phyloP scores from a whole-genome alignment of 2,797 vertebrate species.

The Pteronotus mesoamericanus region DNA sequence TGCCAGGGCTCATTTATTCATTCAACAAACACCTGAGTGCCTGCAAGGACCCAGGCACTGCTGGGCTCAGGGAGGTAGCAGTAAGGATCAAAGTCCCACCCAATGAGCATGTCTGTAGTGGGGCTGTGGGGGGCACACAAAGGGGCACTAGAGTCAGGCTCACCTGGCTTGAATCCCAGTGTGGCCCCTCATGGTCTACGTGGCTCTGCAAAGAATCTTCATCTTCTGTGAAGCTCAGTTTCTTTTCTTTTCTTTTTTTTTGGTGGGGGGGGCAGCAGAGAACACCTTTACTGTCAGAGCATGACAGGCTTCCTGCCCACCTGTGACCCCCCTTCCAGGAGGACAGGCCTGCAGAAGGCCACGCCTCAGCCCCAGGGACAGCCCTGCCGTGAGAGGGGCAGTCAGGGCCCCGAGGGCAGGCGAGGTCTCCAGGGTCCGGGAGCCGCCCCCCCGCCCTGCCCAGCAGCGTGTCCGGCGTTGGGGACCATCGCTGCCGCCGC shows the following conservation, averaged over 20 bases:
- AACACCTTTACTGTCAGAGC: conserved; percentile 69
- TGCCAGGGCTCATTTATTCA: background rate
- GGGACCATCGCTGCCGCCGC: background rate
- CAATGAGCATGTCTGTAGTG: rapidly evolving
- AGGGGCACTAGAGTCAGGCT: background rate
- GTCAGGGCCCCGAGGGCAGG: too few relatives aligned
- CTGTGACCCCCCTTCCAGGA: background rate
- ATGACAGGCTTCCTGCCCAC: background rate
- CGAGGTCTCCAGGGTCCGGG: background rate
- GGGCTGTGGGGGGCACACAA: background rate
- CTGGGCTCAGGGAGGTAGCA: background rate
- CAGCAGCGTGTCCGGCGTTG: background rate
- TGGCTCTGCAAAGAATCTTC: background rate
- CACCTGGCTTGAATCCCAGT: background rate
- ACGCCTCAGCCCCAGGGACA: background rate
- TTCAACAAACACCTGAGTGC: background rate
- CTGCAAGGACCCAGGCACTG: background rate
- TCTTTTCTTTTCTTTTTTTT: too few relatives aligned
- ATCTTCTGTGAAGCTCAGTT: too few relatives aligned
- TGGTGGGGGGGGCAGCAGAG: too few relatives aligned
- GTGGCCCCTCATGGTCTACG: background rate
- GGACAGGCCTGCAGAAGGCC: background rate
- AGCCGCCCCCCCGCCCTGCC: background rate
- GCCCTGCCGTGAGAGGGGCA: background rate
- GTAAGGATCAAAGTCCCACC: background rate